phyloP scores from a whole-genome alignment of 2,888 invertebrate genomes.

The Agrochola lychnidis region DNA sequence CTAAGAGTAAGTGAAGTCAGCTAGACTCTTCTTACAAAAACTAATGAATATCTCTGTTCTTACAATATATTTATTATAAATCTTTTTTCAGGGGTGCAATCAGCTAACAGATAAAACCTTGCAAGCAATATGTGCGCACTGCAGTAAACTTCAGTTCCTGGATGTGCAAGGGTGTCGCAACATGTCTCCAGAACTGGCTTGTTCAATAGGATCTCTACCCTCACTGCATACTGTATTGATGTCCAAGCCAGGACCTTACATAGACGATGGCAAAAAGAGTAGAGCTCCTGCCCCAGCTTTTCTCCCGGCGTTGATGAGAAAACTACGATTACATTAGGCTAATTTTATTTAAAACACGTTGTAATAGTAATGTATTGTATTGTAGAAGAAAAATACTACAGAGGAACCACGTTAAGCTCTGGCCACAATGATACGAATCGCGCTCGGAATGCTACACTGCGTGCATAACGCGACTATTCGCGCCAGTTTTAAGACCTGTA shows the following conservation, averaged over 20 bases:
- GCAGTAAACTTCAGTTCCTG: slow-evolving; percentile 89
- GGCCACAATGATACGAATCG: neutral
- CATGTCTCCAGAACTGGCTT: slow-evolving; percentile 86
- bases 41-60: neutral
- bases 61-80: neutral
- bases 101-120: slow-evolving; percentile 91
- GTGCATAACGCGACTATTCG: neutral
- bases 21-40: neutral
- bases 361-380: neutral
- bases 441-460: neutral
- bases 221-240: slow-evolving; percentile 87
- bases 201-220: slow-evolving; percentile 80
- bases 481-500: neutral
- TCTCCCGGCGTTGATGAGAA: slow-evolving; percentile 83
- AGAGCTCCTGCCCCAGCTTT: slow-evolving; percentile 83
- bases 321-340: slow-evolving; percentile 80
- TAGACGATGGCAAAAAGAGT: slow-evolving; percentile 82
- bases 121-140: slow-evolving; percentile 86
- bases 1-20: slow-evolving; percentile 85
- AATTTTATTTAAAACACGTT: neutral
- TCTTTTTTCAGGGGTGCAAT: slow-evolving; percentile 90
- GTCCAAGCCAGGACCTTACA: slow-evolving; percentile 87
- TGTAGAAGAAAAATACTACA: neutral
- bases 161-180: slow-evolving; percentile 90
- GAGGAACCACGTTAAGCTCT: neutral